These are phyloP conservation scores for Sakesphorus luctuosus DNA, from an alignment of 2,113 vertebrate genomes.

Conservation along the genomic window DNA sequence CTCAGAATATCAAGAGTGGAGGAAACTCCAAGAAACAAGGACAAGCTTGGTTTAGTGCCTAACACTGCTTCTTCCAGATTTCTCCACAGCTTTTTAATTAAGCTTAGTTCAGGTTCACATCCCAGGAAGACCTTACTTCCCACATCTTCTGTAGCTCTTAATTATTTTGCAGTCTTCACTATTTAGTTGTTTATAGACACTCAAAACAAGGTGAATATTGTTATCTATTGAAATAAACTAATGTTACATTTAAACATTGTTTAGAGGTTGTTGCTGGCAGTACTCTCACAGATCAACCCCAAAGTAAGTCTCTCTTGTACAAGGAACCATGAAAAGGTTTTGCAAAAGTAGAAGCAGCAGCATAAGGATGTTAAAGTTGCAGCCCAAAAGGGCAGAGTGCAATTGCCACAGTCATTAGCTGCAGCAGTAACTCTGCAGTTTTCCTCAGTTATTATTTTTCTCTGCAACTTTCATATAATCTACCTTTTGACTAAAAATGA, in stretches of 20 bases:
- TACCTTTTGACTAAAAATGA: neutral
- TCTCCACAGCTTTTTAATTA: neutral
- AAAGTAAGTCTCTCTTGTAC: neutral
- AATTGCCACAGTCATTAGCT: neutral
- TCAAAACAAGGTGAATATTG: neutral
- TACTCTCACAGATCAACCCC: neutral
- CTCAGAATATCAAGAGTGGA: conserved; percentile 10
- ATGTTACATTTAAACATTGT: neutral
- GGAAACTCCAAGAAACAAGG: neutral
- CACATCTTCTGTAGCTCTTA: neutral
- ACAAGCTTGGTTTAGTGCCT: neutral
- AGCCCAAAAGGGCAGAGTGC: neutral
- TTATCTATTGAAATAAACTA: neutral
- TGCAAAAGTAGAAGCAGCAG: neutral
- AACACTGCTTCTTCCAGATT: conserved; percentile 9
- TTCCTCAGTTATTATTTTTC: neutral
- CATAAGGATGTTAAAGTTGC: neutral
- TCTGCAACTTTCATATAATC: neutral
- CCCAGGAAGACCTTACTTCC: neutral
- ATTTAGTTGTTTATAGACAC: neutral
- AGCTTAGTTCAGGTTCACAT: neutral
- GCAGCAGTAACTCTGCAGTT: neutral
- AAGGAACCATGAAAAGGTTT: neutral
- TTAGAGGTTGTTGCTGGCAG: neutral
- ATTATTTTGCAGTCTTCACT: neutral